A percentile compares a stretch with the other conserved stretches of the same genome.
phyloP scores from a whole-genome alignment of 2,888 invertebrate species.

The Tolmerus cingulatus region DNA sequence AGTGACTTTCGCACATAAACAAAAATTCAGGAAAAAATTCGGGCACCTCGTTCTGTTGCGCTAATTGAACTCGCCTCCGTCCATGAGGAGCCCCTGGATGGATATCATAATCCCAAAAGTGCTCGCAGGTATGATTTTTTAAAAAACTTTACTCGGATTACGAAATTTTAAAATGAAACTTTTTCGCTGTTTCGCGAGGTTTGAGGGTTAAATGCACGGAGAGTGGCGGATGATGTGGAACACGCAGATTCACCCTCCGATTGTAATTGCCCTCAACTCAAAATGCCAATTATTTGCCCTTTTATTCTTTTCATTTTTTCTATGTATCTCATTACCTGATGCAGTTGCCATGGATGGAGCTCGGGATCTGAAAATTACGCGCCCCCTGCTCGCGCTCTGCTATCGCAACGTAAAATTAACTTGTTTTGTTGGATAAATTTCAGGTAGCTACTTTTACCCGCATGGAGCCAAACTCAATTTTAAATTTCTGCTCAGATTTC shows the following conservation, averaged over 20 bases:
- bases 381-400: neutral
- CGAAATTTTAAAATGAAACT: slow-evolving; percentile 31
- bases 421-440: slow-evolving; percentile 14
- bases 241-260: neutral
- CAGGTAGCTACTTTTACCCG: neutral
- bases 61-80: neutral
- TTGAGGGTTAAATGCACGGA: neutral
- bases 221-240: neutral
- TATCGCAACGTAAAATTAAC: neutral
- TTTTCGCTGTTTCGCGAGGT: slow-evolving; percentile 7
- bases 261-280: slow-evolving; percentile 34
- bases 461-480: neutral
- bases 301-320: slow-evolving; percentile 34
- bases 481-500: neutral
- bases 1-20: neutral
- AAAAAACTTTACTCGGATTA: slow-evolving; percentile 32
- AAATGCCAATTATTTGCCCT: slow-evolving; percentile 40
- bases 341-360: slow-evolving; percentile 17
- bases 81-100: neutral
- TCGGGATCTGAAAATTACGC: neutral
- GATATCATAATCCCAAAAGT: slow-evolving; percentile 17
- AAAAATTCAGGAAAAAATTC: neutral
- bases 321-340: slow-evolving; percentile 38
- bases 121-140: slow-evolving; percentile 26
- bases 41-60: neutral